phyloP scores from a whole-genome alignment of 2,888 invertebrate genomes.

The Electrophaes corylata region DNA sequence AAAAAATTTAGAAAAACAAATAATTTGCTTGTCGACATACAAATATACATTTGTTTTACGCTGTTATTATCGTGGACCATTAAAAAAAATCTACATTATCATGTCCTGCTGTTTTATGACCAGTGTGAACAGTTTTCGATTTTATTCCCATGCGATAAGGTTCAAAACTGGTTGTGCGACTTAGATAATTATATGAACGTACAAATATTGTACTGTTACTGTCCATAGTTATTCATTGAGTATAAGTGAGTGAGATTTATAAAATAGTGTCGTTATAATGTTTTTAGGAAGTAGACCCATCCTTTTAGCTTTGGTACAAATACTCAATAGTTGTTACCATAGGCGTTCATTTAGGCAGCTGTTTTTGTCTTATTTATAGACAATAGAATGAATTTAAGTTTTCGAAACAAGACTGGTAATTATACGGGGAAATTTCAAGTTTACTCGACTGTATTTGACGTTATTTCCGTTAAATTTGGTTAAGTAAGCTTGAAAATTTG shows the following conservation, averaged over 20 bases:
- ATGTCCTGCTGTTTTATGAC: conserved; percentile 7
- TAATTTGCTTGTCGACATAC: conserved; percentile 5
- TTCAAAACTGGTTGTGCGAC: conserved; percentile 47
- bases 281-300: conserved; percentile 45
- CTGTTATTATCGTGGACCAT: conserved; percentile 30
- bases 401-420: neutral
- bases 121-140: conserved; percentile 19
- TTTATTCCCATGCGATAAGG: conserved; percentile 42
- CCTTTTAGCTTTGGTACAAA: conserved; percentile 76
- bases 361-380: conserved; percentile 37
- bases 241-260: conserved; percentile 64
- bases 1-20: neutral
- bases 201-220: conserved; percentile 28
- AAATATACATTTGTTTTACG: conserved; percentile 22
- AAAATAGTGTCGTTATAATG: conserved; percentile 40
- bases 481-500: neutral
- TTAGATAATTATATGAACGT: conserved; percentile 24
- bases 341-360: conserved; percentile 58
- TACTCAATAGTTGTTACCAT: conserved; percentile 78
- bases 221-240: conserved; percentile 26
- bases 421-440: neutral
- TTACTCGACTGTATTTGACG: neutral
- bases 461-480: neutral
- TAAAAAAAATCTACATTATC: conserved; percentile 16
- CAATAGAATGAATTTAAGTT: conserved; percentile 10